Percentiles rank a stretch among this genome's conserved stretches.
Conservation (phyloP, 2,797 vertebrate species). For the Gallinago nigripennis region DNA sequence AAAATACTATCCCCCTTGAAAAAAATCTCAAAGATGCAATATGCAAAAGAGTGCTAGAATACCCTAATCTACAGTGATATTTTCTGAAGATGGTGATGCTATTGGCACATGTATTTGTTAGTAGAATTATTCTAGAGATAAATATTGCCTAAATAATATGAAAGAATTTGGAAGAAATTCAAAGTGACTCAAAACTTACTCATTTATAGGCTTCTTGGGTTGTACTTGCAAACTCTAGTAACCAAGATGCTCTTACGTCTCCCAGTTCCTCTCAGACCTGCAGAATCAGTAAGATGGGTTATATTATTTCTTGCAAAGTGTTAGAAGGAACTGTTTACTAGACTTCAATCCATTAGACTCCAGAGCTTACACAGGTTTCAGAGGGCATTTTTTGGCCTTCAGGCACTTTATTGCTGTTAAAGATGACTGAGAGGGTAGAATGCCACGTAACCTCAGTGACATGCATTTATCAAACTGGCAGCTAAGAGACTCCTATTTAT, state of each 20-base stretch:
- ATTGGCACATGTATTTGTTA: neutral
- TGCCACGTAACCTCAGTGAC: neutral
- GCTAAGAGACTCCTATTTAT: conserved; percentile 1
- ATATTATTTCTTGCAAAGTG: neutral
- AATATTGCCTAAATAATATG: neutral
- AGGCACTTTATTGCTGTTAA: conserved; percentile 29
- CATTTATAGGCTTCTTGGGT: neutral
- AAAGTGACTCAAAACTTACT: neutral
- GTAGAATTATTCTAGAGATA: neutral
- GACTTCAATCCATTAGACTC: neutral
- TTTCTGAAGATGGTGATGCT: neutral
- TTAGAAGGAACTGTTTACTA: neutral
- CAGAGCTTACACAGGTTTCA: conserved; percentile 37
- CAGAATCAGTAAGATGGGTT: neutral
- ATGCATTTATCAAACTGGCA: conserved; percentile 36
- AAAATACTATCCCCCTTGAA: neutral
- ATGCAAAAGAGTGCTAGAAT: neutral
- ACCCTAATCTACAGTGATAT: neutral
- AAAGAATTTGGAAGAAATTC: neutral
- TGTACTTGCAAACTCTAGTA: neutral
- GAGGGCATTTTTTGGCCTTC: conserved; percentile 26
- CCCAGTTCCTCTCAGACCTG: neutral
- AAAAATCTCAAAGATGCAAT: neutral
- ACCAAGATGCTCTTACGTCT: neutral
- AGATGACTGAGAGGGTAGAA: conserved; percentile 2